phyloP scores from a whole-genome alignment of 2,888 invertebrate species.

The Ochropacha duplaris region DNA sequence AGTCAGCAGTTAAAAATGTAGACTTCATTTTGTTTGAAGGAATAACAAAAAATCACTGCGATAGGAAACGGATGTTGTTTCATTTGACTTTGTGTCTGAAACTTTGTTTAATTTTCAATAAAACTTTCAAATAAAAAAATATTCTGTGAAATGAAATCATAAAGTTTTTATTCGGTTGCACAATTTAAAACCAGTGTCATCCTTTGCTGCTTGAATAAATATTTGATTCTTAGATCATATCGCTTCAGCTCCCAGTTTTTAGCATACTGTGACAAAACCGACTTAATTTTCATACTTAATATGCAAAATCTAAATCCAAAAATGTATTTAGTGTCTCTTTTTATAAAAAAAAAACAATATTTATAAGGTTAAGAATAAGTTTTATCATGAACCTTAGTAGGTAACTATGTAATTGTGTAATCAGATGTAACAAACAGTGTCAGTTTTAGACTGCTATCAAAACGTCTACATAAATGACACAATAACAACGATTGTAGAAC shows the following conservation, averaged over 20 bases:
- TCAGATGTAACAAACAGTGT: not conserved
- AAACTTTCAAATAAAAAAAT: conserved; percentile 41
- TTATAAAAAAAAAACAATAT: not conserved
- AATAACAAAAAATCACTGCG: conserved; percentile 53
- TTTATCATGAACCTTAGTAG: not conserved
- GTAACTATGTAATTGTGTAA: not conserved
- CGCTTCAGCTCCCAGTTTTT: not conserved
- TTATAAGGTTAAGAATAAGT: not conserved
- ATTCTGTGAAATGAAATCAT: conserved; percentile 41
- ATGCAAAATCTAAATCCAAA: no score
- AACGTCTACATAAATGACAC: not conserved
- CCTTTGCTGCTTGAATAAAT: not conserved
- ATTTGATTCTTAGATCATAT: not conserved
- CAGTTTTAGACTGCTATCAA: not conserved
- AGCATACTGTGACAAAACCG: no score
- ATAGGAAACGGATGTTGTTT: conserved; percentile 73
- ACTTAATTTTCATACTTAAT: no score
- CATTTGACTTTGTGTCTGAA: conserved; percentile 55
- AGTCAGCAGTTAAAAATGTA: conserved; percentile 20
- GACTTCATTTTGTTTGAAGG: conserved; percentile 41
- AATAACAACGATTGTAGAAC: conserved; percentile 12
- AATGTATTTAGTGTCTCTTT: no score
- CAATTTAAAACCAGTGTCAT: conserved; percentile 21
- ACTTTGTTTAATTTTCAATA: conserved; percentile 53
- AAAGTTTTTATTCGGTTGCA: conserved; percentile 30